Conservation (phyloP, 2,888 invertebrate species). For the Diaphora mendica region DNA sequence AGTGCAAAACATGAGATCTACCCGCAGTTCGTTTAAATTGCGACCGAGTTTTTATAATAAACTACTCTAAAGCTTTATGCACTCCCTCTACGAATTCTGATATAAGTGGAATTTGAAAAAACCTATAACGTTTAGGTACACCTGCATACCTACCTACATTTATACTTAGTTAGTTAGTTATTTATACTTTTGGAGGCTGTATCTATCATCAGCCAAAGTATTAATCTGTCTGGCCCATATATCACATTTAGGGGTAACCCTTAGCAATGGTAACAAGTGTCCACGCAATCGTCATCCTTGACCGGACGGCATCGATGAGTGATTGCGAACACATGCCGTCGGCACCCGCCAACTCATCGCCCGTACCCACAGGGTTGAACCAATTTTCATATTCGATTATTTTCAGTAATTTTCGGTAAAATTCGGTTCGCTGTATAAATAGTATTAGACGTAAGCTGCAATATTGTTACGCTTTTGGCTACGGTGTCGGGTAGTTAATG, state of each 20-base stretch:
- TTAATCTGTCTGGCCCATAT: conserved; percentile 44
- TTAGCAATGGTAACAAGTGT: conserved; percentile 66
- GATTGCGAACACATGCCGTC: conserved; percentile 80
- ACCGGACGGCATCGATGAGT: conserved; percentile 82
- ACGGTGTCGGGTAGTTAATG: conserved; percentile 11
- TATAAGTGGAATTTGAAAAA: conserved; percentile 10
- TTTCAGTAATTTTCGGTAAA: conserved; percentile 11
- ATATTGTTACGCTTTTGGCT: conserved; percentile 16
- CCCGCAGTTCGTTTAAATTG: conserved; percentile 81
- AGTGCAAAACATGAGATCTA: conserved; percentile 80
- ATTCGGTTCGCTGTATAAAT: conserved; percentile 16
- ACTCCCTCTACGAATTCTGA: conserved; percentile 6
- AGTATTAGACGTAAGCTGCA: conserved; percentile 9
- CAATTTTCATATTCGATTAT: conserved; percentile 32
- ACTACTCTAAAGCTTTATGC: conserved; percentile 57
- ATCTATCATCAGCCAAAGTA: conserved; percentile 39
- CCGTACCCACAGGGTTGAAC: conserved; percentile 67
- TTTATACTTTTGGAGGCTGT: conserved; percentile 13
- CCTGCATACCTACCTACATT: neutral
- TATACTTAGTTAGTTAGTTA: neutral
- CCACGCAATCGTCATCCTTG: conserved; percentile 79
- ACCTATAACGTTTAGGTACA: conserved; percentile 3
- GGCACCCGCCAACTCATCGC: conserved; percentile 79
- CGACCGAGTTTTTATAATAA: conserved; percentile 77
- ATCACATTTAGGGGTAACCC: conserved; percentile 40